Evolutionary conservation across 2,888 invertebrate species (phyloP).

Genomic region (Caprella mutica): DNA sequence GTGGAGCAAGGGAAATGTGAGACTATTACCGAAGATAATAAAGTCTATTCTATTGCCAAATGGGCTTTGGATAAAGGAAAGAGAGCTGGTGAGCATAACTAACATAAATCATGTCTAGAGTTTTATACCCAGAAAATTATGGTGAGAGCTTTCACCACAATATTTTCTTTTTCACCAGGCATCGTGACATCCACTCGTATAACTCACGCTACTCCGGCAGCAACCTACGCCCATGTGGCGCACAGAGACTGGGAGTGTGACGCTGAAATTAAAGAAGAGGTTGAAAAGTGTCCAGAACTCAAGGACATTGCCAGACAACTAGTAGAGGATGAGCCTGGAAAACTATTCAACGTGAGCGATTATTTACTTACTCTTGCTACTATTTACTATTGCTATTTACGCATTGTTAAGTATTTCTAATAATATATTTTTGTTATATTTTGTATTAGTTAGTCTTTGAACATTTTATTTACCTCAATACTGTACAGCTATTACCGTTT

Average conservation of each 20-base stretch:
- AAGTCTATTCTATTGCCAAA: conserved; percentile 8
- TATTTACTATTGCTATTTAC: too few species aligned
- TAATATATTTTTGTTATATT: too few species aligned
- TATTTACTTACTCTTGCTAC: too few species aligned
- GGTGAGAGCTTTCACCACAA: too few species aligned
- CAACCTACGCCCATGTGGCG: conserved; percentile 58
- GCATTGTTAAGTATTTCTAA: too few species aligned
- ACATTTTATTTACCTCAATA: too few species aligned
- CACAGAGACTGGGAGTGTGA: conserved; percentile 63
- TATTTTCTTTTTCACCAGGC: conserved; percentile 33
- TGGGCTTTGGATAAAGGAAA: conserved; percentile 36
- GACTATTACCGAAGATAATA: conserved; percentile 3
- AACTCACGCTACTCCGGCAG: conserved; percentile 67
- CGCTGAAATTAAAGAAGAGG: conserved; percentile 46
- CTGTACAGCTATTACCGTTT: too few species aligned
- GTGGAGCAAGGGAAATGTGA: conserved; percentile 9
- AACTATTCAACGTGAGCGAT: conserved; percentile 54
- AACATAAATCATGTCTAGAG: background rate
- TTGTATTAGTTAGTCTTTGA: too few species aligned
- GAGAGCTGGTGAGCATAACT: conserved; percentile 36
- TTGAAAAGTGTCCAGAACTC: conserved; percentile 46
- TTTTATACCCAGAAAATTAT: too few species aligned
- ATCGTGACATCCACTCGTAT: conserved; percentile 64
- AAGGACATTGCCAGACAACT: conserved; percentile 62
- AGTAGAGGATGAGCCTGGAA: conserved; percentile 53